Evolutionary conservation across 2,113 vertebrate species (phyloP), one percentile per base, ranked within the genome.

Genomic region (Cephalopterus ornatus): DNA sequence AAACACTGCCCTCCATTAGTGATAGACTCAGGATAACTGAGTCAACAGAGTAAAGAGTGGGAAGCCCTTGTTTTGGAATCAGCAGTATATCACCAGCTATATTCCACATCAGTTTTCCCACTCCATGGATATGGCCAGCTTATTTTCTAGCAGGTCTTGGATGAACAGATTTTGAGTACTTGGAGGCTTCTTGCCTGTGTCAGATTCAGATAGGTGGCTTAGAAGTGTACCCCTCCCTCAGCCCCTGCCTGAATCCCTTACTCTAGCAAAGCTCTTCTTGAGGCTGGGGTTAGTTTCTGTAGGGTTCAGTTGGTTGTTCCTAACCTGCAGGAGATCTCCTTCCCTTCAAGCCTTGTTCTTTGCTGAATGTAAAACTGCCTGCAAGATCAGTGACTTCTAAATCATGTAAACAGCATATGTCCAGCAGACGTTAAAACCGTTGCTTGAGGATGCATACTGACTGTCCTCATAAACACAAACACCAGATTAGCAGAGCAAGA

Each of bases 401-500:
- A 78, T 67, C 80, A 65, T 12, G 37, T 41, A 74, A 94, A 84
- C 52, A 92, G 61, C 68, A 15, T 83, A 42, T 92, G 61, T 86
- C 6, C 2, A 80, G 55, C 76, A 92, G 85, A 56, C 44, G 56
- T 65, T 77, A 86, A 56, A 74, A 84, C 3, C 14, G 20, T 86
- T 95, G 72, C 82, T 95, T 63, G 73, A 92, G 79, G 92, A 95
- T 46, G 59, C 37, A 20, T 53, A n/a, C 52, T 88, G 72, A 52
- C 47, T 81, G 79, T 63, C 90, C 59, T 92, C 26, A 63, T 71
- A 95, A 92, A 95, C 46, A 82, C 58, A 80, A 95, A 41, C 52
- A 78, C 33, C 59, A 75, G 72, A 80, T 84, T 74, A 96, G 75
- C 42, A 86, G 68, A 94, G 59, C 67, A 88, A 83, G 71, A 89